These are phyloP conservation scores for Parus major DNA, from an alignment of 2,113 vertebrate genomes.

Conservation along the genomic window DNA sequence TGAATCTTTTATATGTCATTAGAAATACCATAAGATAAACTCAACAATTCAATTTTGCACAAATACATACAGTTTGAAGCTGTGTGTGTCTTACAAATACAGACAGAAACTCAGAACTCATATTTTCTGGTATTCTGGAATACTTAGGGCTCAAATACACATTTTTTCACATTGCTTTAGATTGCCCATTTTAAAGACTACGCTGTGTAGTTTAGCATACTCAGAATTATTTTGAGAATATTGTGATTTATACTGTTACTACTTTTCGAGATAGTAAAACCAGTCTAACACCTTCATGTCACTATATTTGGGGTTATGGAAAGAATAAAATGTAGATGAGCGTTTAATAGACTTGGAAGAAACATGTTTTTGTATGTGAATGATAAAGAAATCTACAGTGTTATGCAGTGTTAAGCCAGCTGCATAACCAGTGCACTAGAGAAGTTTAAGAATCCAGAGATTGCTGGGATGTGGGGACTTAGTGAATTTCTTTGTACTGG, in stretches of 20 bases:
- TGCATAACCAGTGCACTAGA: neutral
- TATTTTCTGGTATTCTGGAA: neutral
- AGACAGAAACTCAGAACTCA: neutral
- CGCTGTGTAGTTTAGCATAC: neutral
- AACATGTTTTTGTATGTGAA: neutral
- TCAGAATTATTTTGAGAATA: neutral
- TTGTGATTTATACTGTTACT: neutral
- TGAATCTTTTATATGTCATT: neutral
- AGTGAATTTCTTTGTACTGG: neutral
- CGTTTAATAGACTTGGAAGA: neutral
- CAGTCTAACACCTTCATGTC: neutral
- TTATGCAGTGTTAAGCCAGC: neutral
- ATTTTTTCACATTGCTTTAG: neutral
- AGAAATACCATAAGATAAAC: neutral
- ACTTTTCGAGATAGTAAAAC: neutral
- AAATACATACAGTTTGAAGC: neutral
- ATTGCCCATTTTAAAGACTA: neutral
- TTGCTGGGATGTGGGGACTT: neutral
- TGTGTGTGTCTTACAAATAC: neutral
- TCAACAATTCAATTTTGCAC: neutral
- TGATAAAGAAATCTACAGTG: neutral
- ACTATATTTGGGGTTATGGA: neutral
- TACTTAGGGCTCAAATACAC: neutral
- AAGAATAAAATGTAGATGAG: neutral
- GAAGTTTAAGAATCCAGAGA: neutral